Conservation (phyloP, 2,113 vertebrate species). For the Xiphophorus couchianus region DNA sequence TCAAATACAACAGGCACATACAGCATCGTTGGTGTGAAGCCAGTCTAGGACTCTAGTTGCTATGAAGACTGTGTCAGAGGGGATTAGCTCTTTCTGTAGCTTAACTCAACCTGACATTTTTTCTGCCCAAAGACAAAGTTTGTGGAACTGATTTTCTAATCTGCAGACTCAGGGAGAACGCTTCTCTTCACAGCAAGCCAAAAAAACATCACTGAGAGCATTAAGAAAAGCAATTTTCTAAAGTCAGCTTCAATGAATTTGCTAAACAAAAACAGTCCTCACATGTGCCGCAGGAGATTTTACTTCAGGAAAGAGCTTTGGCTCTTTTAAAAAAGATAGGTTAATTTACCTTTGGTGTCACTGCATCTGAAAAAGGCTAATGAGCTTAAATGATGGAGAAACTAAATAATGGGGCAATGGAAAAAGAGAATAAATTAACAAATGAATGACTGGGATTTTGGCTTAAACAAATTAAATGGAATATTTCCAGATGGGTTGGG, state of each 20-base stretch:
- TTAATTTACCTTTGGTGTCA: too few relatives aligned
- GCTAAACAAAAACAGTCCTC: neutral
- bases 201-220: neutral
- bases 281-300: too few relatives aligned
- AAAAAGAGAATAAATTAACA: too few relatives aligned
- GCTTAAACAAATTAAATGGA: too few relatives aligned
- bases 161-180: neutral
- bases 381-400: too few relatives aligned
- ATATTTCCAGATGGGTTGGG: too few relatives aligned
- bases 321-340: too few relatives aligned
- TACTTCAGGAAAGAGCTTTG: too few relatives aligned
- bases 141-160: slow-evolving; percentile 7
- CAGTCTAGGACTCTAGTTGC: neutral
- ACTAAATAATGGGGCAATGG: too few relatives aligned
- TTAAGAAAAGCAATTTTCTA: neutral
- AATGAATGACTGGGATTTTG: too few relatives aligned
- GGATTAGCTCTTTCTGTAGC: neutral
- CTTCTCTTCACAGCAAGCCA: neutral
- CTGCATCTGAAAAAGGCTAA: too few relatives aligned
- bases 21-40: neutral
- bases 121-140: neutral
- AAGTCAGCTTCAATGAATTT: neutral
- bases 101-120: neutral
- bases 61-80: neutral
- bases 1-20: neutral